Percentiles rank a stretch among this genome's conserved stretches.
Evolutionary conservation across 2,113 vertebrate species (phyloP).

Genomic region (Microcebus griseorufus): DNA sequence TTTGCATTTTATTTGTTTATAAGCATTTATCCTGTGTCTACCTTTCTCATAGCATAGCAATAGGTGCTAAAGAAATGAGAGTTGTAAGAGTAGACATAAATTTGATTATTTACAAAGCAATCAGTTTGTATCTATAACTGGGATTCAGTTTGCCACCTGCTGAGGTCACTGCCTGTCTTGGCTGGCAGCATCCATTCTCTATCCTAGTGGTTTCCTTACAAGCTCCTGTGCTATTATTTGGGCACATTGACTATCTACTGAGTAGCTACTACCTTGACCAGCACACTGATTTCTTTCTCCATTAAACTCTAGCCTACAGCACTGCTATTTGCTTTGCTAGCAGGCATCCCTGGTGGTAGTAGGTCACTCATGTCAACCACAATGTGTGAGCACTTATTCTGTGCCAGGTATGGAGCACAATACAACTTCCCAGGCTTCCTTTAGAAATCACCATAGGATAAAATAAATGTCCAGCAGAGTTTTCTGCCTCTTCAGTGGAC

Average conservation of each 20-base stretch:
- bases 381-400: background rate
- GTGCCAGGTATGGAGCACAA: background rate
- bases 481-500: background rate
- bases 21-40: background rate
- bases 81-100: background rate
- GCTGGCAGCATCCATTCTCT: background rate
- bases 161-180: background rate
- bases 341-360: background rate
- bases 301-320: background rate
- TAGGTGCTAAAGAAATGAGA: background rate
- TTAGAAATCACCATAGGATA: background rate
- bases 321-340: background rate
- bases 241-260: background rate
- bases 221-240: background rate
- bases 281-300: background rate
- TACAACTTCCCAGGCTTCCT: background rate
- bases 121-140: background rate
- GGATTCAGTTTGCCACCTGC: background rate
- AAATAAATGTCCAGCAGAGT: background rate
- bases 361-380: background rate
- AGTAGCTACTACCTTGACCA: background rate
- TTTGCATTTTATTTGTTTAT: background rate
- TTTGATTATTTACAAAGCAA: background rate
- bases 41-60: background rate
- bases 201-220: background rate